Evolutionary conservation across 2,113 vertebrate species (phyloP), one percentile per base, ranked within the genome.

Genomic region (Channa maculata): DNA sequence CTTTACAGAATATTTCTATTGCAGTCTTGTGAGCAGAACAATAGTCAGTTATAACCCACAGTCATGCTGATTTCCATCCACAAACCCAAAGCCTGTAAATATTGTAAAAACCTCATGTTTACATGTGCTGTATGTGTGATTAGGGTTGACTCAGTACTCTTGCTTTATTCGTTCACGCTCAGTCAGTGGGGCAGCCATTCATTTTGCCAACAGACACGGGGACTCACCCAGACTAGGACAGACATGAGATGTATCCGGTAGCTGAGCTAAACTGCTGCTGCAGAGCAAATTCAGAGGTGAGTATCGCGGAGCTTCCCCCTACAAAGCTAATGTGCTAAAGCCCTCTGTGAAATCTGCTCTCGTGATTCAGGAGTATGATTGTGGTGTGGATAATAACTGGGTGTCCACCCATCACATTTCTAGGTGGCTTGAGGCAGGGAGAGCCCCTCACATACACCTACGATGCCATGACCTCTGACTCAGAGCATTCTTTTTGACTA

Each of bases 51-150:
- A 24, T 38, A 57, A 57, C 54, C 11, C 33, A 24, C 34, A 8
- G 24, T 5, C 11, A 14, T 37, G 43, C 50, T 45, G 13, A 6
- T 34, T 4, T 48, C 39, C 38, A 37, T 13, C 34, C 24, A 6
- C 38, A 13, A n/a, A 49, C 15, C 59, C 58, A 43, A 46, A 71
- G 34, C 58, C 49, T 91, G 84, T 90, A 86, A 77, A 87, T 87
- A 79, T 66, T 82, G 58, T 80, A 63, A 65, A 73, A 67, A 24
- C 34, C 8, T 77, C 10, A 44, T 59, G 12, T 75, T 68, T 76
- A 63, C 60, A 69, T 57, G 39, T 41, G 62, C 45, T 74, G 49
- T 75, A 65, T 69, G 59, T 85, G 54, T 77, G 50, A 50, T 24
- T 60, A 51, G 65, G 38, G 60, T 65, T 68, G 46, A 60, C 45